Evolutionary conservation across 2,797 vertebrate species (phyloP), one percentile per base, ranked within the genome.

Genomic region (Myotis findleyi): DNA sequence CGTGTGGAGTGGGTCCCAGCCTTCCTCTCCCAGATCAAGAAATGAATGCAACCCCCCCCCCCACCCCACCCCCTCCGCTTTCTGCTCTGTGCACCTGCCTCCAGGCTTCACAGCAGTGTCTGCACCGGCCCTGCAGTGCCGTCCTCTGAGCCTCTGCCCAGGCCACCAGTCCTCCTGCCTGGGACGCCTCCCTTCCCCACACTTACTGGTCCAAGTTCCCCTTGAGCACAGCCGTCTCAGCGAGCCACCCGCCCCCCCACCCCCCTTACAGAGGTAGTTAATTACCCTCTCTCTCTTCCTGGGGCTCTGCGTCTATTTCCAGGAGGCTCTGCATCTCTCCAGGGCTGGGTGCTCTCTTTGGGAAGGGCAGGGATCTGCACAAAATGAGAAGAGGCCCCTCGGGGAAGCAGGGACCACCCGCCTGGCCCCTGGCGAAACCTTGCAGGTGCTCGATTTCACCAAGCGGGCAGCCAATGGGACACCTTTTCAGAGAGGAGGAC

Each of bases 81-180:
- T 30, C 18, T 2, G 38, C 16, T 17, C 38, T 2, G 1, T 3
- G 21, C 36, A 3, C 73, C 51, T 36, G 30, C 57, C 66, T 25
- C 3, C 23, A 2, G 6, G 20, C 20, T n/a, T n/a, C 25, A 8
- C 21, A 2, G 20, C 9, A 8, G 11, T 18, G 25, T 76, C 76
- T 10, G 18, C 12, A 10, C 0, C 0, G 9, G 21, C 12, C 38
- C 36, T 5, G 8, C 36, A 5, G 12, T 6, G 36, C 44, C 17
- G 21, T 16, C 55, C 55, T 51, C 77, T 11, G 51, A 57, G 38
- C 10, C 68, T 53, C 2, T 25, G 41, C 16, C 11, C 7, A 0
- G 2, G 38, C 38, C 38, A 36, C 36, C 33, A n/a, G 11, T 18
- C 21, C 44, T 77, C 16, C 41, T 7, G 21, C 41, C 36, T 11